Evolutionary conservation across 2,797 vertebrate genomes (phyloP), one percentile per base, ranked within the genome.

Genomic region (Poecilia picta): DNA sequence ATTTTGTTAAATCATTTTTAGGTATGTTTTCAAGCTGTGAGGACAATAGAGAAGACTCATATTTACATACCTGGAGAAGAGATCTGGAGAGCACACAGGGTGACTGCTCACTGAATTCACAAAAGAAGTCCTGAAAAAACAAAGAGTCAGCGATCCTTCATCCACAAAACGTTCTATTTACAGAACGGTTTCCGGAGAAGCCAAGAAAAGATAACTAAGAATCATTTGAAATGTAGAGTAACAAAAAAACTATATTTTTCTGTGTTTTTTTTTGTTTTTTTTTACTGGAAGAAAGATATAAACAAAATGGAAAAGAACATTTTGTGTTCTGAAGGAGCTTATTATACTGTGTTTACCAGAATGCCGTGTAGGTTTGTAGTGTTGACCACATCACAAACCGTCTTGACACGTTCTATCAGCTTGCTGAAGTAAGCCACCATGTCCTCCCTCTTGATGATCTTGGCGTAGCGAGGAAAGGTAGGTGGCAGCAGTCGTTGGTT

Each of bases 401-500:
- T 97, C 96, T 98, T 99, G 91, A 99, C 97, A 86, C 98, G 96
- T 73, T 99, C 98, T 89, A 99, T 98, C 80, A 99, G 96, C 94
- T 97, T 99, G 91, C 96, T 96, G 94, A 99, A 99, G 94, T 99
- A 99, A 82, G 95, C 97, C 91, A 99, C 97, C 98, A 99, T 99
- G 95, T 99, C 98, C 90, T 99, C 98, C 64, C 97, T 96, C 94
- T 99, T 99, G 88, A 99, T 99, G 92, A 99, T 99, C 95, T 99
- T 99, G 93, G 98, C 98, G 20, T 99, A 99, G 85, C 98, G 97
- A 80, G 98, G 98, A 85, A 99, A 99, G 36, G 98, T 99, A 4
- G 98, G 98, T 4, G 98, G 98, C 84, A 99, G 96, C 79, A 99
- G 94, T 76, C 98, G 97, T 95, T 99, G 98, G 95, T 99, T 99